A percentile compares a stretch with the other conserved stretches of the same genome.
Evolutionary conservation across 2,888 invertebrate species (phyloP).

Genomic region (Chrysolina americana): DNA sequence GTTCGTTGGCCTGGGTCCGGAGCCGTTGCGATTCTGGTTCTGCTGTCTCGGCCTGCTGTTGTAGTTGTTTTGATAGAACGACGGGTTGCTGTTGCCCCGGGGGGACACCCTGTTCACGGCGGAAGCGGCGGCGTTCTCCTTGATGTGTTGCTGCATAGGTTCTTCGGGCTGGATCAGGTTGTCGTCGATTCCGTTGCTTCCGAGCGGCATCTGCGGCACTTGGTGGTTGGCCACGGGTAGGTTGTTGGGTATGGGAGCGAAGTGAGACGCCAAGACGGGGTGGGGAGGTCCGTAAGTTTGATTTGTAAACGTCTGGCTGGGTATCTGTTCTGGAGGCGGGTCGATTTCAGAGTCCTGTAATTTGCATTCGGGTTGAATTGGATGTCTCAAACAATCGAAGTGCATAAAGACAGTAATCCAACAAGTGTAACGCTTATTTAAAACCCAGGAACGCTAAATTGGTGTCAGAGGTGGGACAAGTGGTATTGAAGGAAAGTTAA

Average conservation of each 20-base stretch:
- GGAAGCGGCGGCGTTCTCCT: constrained; percentile 51
- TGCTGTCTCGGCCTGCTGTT: constrained; percentile 61
- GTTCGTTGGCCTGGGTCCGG: constrained; percentile 57
- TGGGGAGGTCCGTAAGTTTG: constrained; percentile 79
- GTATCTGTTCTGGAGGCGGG: constrained; percentile 79
- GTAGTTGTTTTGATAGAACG: constrained; percentile 65
- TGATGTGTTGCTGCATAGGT: constrained; percentile 41
- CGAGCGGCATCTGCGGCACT: constrained; percentile 52
- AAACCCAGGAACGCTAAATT: too few relatives aligned
- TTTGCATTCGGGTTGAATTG: too few relatives aligned
- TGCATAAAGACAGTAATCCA: too few relatives aligned
- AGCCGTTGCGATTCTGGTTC: constrained; percentile 58
- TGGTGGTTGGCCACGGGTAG: constrained; percentile 61
- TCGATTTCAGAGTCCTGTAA: constrained; percentile 84
- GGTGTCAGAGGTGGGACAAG: too few relatives aligned
- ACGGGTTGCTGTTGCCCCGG: constrained; percentile 57
- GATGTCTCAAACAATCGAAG: too few relatives aligned
- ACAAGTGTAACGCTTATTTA: too few relatives aligned
- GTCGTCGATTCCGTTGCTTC: constrained; percentile 56
- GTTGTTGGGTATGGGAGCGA: constrained; percentile 49
- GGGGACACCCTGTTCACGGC: constrained; percentile 51
- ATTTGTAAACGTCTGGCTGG: constrained; percentile 89
- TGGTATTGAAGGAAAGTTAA: too few relatives aligned
- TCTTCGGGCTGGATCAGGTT: constrained; percentile 68
- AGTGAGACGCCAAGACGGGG: constrained; percentile 73